Conservation (phyloP, 2,113 vertebrate species). For the Pampusana beccarii region DNA sequence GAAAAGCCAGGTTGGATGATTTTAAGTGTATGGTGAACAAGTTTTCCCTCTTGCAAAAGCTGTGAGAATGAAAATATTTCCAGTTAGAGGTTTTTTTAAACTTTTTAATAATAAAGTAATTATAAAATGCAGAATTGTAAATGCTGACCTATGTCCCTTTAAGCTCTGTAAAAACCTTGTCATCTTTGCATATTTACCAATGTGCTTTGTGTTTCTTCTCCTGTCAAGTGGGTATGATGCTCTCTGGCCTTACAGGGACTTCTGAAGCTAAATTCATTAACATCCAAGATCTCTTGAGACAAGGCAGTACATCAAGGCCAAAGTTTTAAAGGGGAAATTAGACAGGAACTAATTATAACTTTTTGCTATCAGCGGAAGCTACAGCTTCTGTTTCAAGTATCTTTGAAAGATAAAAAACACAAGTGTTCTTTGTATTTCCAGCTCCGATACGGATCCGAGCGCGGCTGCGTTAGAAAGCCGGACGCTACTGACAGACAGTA, state of each 20-base stretch:
- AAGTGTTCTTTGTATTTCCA: background rate
- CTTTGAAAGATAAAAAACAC: background rate
- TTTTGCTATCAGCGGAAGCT: background rate
- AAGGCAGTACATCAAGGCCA: background rate
- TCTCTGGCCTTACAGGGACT: background rate
- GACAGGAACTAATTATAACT: background rate
- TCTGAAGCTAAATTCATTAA: slow-evolving; percentile 21
- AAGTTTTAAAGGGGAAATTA: slow-evolving; percentile 7
- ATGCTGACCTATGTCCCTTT: background rate
- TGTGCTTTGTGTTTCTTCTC: background rate
- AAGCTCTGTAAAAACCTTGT: background rate
- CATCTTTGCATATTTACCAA: background rate
- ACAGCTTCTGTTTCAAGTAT: background rate
- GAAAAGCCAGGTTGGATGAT: background rate
- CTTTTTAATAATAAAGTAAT: background rate
- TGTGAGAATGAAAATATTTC: background rate
- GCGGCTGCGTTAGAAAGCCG: accelerated
- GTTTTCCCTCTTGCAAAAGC: background rate
- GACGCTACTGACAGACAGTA: background rate
- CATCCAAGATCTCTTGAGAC: background rate
- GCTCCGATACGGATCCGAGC: background rate
- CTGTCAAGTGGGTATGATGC: background rate
- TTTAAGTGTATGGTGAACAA: background rate
- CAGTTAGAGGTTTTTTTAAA: background rate
- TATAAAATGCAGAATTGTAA: background rate